Conservation (phyloP, 2,113 vertebrate species). For the Dipodomys spectabilis region DNA sequence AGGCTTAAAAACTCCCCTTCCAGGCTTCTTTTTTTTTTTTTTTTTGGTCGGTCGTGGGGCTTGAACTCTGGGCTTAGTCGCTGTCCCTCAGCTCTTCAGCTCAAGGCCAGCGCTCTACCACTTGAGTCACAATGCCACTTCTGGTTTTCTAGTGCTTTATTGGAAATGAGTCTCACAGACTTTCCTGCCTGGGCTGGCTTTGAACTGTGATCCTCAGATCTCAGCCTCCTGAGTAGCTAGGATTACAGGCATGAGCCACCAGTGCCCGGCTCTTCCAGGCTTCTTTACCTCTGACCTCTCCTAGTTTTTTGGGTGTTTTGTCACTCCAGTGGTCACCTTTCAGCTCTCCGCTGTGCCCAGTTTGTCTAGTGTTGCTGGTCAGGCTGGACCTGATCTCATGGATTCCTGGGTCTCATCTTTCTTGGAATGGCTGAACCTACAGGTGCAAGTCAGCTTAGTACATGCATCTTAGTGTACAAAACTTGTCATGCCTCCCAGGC, state of each 20-base stretch:
- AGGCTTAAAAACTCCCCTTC: neutral
- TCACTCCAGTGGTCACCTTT: neutral
- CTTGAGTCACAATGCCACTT: no score
- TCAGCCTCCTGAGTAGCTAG: no score
- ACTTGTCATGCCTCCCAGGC: neutral
- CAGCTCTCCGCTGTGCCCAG: neutral
- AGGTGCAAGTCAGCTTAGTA: neutral
- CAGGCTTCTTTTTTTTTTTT: neutral
- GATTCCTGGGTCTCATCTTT: neutral
- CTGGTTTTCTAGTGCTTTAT: no score
- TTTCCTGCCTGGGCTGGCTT: no score
- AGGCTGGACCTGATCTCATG: neutral
- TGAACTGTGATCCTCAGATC: no score
- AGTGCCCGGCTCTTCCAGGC: neutral
- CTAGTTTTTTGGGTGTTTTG: slow-evolving; percentile 24
- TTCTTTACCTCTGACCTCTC: neutral
- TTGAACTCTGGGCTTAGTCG: no score
- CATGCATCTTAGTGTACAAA: neutral
- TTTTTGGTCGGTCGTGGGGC: no score
- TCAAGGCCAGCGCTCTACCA: no score
- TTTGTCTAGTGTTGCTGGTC: neutral
- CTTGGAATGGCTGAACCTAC: neutral
- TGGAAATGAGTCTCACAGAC: no score
- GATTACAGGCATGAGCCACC: no score
- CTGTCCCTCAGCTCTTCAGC: no score